Conservation (phyloP, 2,888 invertebrate species). For the Himalopsyche anomala region DNA sequence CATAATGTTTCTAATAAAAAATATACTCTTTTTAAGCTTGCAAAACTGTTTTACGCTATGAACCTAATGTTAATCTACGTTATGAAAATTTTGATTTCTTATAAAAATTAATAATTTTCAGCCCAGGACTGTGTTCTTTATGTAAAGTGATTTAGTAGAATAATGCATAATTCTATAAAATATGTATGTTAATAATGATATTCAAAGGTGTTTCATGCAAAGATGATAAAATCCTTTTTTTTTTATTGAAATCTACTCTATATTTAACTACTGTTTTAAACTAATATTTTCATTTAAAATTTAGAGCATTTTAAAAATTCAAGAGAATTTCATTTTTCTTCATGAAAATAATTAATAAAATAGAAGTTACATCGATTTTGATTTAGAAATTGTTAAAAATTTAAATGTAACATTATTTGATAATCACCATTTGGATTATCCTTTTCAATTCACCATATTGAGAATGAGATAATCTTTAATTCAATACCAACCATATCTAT, state of each 20-base stretch:
- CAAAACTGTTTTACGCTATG: constrained; percentile 61
- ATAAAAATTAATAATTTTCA: constrained; percentile 41
- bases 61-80: constrained; percentile 56
- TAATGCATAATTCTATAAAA: constrained; percentile 44
- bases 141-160: constrained; percentile 41
- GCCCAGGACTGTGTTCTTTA: constrained; percentile 37
- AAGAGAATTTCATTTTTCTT: constrained; percentile 58
- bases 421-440: constrained; percentile 32
- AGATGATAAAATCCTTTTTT: constrained; percentile 61
- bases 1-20: constrained; percentile 62
- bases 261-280: constrained; percentile 63
- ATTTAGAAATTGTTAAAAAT: constrained; percentile 44
- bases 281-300: constrained; percentile 56
- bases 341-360: constrained; percentile 54
- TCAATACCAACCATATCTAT: constrained; percentile 17
- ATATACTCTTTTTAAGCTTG: constrained; percentile 65
- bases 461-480: neutral
- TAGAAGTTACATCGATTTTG: constrained; percentile 44
- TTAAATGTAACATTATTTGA: constrained; percentile 48
- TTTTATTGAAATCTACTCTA: constrained; percentile 61
- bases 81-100: constrained; percentile 43
- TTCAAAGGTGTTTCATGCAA: constrained; percentile 65
- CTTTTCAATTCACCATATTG: constrained; percentile 28
- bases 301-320: constrained; percentile 51
- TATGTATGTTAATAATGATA: constrained; percentile 57